Evolutionary conservation across 2,888 invertebrate genomes (phyloP), one percentile per base, ranked within the genome.

Genomic region (Trilocha varians): DNA sequence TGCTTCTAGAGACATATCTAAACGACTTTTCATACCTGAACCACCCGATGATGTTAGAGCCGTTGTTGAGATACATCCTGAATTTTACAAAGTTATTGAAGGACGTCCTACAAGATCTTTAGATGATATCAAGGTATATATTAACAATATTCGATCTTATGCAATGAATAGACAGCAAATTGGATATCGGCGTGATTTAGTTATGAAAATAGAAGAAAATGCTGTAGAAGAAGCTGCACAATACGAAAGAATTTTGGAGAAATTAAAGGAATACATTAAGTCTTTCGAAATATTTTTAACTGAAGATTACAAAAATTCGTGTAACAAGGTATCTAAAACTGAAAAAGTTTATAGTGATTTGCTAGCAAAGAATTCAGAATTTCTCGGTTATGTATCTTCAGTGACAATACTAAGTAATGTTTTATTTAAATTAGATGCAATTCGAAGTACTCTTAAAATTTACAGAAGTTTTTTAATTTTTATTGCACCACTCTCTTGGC

Each of bases 51-150:
- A 82, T 46, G 85, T 88, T 17, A 83, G 86, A 49, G 88, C 89
- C 1, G 88, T 91, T 38, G 78, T 89, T 13, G 90, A 91, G 66
- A 83, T 91, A 33, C 90, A 91, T 62, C 89, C 90, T 0, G 87
- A 89, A 48, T 91, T 90, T 65, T 91, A 89, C 60, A 85, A 86
- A 1, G 87, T 89, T 32, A 83, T 91, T 32, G 87, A 88, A 65
- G 90, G 90, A 5, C 82, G 90, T 25, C 88, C 90, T 1, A 77
- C 89, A 16, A 77, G 86, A 39, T 86, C 87, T 52, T 87, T 84
- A 50, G 87, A 90, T 48, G 89, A 88, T 46, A 78, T 88, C 38
- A 78, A 85, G 49, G 78, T 87, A 6, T 91, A 91, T 57, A 64
- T 90, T 3, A 76, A 77, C 25, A 87, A 89, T 43, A 80, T 85